Evolutionary conservation across 2,797 vertebrate genomes (phyloP), one percentile per base, ranked within the genome.

Genomic region (Acanthurus tractus): DNA sequence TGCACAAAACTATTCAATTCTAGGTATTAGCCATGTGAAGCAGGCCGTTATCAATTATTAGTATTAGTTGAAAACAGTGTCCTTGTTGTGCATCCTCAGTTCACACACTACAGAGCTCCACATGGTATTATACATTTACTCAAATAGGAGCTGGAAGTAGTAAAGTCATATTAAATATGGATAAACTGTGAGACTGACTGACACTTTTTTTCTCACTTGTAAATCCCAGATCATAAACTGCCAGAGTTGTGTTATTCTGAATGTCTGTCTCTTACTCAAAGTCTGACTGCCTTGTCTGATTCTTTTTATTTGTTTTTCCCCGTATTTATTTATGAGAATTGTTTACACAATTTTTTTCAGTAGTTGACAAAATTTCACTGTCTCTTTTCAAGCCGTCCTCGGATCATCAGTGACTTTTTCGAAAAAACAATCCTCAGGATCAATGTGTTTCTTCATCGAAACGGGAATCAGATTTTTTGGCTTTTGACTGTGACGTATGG

Each of bases 401-500:
- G 29, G 20, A 76, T 72, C 56, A 50, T 70, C 57, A 3, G 40
- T 46, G 66, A 46, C 48, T 74, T 77, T 63, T 48, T 29, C 25
- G 2, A 29, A 29, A 76, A 81, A 83, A 59, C 40, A 76, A 63
- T 79, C 62, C 71, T 44, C 40, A 17, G 65, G 70, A 80, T 86
- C 63, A 74, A 18, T 56, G 67, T 52, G 50, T 18, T 84, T 85
- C 68, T 70, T 65, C 44, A 70, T 67, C 78, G 77, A 85, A 70
- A 75, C 3, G 4, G 48, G 69, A 58, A 82, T 87, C 57, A 82
- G 18, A 70, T 29, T 29, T 29, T 65, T 73, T 49, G 62, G 63
- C 82, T 77, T 82, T 64, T 70, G 79, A 78, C 77, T 74, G 67
- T 52, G 58, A 75, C 72, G 64, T 86, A 59, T 69, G 81, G 73